A percentile compares a stretch with the other conserved stretches of the same genome.
Evolutionary conservation across 2,797 vertebrate species (phyloP).

Genomic region (Sebastes matsubarae): DNA sequence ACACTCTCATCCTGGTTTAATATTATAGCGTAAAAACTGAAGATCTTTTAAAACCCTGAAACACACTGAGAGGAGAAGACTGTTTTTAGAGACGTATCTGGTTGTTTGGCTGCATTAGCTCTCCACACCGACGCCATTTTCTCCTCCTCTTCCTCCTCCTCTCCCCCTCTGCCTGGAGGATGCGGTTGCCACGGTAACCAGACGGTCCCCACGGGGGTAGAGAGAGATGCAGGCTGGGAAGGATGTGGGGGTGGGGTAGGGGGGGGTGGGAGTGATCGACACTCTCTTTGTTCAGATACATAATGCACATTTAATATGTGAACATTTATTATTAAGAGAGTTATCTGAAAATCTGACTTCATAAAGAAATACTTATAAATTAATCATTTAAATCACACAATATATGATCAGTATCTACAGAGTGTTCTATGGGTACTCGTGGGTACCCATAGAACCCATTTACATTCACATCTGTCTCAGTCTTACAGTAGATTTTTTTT

Average conservation of each 20-base stretch:
- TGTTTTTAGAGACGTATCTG: background rate
- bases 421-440: background rate
- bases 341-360: background rate
- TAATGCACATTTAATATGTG: background rate
- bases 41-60: background rate
- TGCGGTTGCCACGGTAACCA: conserved; percentile 52
- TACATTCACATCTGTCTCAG: background rate
- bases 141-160: background rate
- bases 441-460: too few relatives aligned
- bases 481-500: background rate
- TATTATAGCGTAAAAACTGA: background rate
- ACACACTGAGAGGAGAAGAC: background rate
- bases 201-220: conserved; percentile 36
- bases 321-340: background rate
- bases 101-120: background rate
- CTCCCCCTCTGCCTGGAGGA: conserved; percentile 22
- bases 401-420: background rate
- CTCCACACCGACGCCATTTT: conserved; percentile 1
- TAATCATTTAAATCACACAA: background rate
- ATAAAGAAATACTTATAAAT: background rate
- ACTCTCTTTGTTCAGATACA: conserved; percentile 33
- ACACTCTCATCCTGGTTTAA: background rate
- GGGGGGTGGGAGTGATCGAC: background rate
- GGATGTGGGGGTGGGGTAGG: background rate
- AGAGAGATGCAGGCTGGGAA: conserved; percentile 9